These are phyloP conservation scores for Trachops cirrhosus DNA, from an alignment of 2,797 vertebrate genomes.

Conservation along the genomic window DNA sequence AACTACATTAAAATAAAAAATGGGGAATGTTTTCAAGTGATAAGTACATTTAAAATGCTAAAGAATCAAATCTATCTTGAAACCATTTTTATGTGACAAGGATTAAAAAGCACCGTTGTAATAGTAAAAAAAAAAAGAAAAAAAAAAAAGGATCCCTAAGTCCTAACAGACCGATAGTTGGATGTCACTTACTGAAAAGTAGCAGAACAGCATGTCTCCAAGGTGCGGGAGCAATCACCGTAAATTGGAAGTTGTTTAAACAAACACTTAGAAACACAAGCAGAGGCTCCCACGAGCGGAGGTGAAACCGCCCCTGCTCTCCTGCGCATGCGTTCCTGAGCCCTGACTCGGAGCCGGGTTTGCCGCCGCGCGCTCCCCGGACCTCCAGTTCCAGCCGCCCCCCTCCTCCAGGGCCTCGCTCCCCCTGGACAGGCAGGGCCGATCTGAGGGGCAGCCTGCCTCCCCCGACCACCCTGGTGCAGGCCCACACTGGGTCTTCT, in stretches of 20 bases:
- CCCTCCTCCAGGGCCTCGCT: not conserved
- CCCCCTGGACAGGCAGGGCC: not conserved
- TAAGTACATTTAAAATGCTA: constrained; percentile 76
- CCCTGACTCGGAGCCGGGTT: not conserved
- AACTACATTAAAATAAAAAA: constrained; percentile 75
- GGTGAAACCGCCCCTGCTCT: not conserved
- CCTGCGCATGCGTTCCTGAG: not conserved
- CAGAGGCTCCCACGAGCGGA: not conserved
- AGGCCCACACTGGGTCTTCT: not conserved
- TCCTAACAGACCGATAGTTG: constrained; percentile 11
- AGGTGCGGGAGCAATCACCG: not conserved
- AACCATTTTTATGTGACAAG: constrained; percentile 24
- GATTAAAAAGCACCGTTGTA: constrained; percentile 20
- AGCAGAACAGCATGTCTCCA: not conserved
- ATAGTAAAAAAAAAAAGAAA: constrained; percentile 37
- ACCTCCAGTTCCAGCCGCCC: not conserved
- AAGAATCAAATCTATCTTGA: constrained; percentile 67
- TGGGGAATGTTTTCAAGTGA: constrained; percentile 76
- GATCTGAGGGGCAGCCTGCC: too few species aligned
- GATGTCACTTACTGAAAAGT: constrained; percentile 24
- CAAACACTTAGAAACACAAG: not conserved
- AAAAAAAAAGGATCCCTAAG: not conserved
- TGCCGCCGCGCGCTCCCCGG: not conserved
- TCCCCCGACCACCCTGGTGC: rapidly evolving
- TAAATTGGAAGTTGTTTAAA: not conserved